phyloP scores from a whole-genome alignment of 64 coral and sea anemone species.

The Acropora tenuis region DNA sequence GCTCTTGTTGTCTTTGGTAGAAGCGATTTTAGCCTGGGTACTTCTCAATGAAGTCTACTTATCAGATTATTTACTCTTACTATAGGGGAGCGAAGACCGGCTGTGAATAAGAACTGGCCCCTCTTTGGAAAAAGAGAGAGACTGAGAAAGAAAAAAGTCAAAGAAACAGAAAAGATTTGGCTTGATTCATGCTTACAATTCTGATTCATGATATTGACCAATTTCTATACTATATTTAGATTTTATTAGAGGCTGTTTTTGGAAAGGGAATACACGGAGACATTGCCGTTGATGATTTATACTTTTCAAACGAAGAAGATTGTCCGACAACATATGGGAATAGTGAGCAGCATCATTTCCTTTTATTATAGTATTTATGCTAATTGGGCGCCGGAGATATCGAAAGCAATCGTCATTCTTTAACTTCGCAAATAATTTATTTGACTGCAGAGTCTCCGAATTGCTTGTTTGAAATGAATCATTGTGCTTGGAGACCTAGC shows the following conservation, averaged over 20 bases:
- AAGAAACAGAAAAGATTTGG: too few species aligned
- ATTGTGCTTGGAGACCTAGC: conserved; percentile 30
- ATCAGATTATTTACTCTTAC: too few species aligned
- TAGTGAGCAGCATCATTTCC: neutral
- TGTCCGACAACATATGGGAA: neutral
- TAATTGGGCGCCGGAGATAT: neutral
- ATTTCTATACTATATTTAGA: neutral
- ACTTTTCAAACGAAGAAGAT: neutral
- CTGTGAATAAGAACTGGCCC: too few species aligned
- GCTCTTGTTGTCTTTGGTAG: too few species aligned
- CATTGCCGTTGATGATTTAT: conserved; percentile 60
- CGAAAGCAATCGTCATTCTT: too few species aligned
- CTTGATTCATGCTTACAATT: too few species aligned
- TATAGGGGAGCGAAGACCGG: too few species aligned
- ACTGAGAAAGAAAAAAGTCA: too few species aligned
- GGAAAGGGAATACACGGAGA: conserved; percentile 49
- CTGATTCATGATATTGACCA: neutral
- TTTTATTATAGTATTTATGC: neutral
- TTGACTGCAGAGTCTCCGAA: neutral
- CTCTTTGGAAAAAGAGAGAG: too few species aligned
- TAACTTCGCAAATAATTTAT: too few species aligned
- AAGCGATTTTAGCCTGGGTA: too few species aligned
- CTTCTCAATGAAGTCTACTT: too few species aligned
- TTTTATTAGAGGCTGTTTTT: conserved; percentile 50
- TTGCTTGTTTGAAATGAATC: conserved; percentile 39